A percentile compares a stretch with the other conserved stretches of the same genome.
Conservation (phyloP, 1,140 invertebrate genomes). For the Antheraea mylitta region DNA sequence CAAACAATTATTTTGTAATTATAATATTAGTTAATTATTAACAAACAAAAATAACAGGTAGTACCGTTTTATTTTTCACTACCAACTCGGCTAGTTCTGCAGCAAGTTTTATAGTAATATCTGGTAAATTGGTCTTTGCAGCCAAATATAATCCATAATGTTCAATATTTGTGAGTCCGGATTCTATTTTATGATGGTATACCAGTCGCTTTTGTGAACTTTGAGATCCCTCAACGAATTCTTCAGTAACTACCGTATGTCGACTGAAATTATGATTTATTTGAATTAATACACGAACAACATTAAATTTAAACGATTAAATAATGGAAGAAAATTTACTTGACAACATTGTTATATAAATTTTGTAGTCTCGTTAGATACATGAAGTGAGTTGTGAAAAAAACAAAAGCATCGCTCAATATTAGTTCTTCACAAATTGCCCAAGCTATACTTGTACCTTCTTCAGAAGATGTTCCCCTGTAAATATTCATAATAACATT, state of each 20-base stretch:
- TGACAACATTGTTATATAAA: slow-evolving; percentile 88
- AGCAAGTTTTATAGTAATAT: slow-evolving; percentile 62
- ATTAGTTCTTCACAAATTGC: slow-evolving; percentile 89
- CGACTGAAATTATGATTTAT: slow-evolving; percentile 39
- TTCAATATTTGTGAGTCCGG: slow-evolving; percentile 58
- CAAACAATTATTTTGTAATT: too few relatives aligned
- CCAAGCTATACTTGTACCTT: slow-evolving; percentile 91
- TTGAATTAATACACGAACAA: background rate
- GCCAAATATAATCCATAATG: slow-evolving; percentile 68
- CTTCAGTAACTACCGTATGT: slow-evolving; percentile 54
- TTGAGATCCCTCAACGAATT: slow-evolving; percentile 31
- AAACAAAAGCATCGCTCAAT: slow-evolving; percentile 84
- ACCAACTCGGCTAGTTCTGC: slow-evolving; percentile 65
- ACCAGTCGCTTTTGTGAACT: slow-evolving; percentile 40
- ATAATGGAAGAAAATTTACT: slow-evolving; percentile 79
- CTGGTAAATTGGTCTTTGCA: slow-evolving; percentile 67
- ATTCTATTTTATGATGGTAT: slow-evolving; percentile 68
- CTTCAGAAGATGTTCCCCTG: slow-evolving; percentile 87
- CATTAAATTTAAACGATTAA: background rate
- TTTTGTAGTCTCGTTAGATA: slow-evolving; percentile 86
- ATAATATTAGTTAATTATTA: too few relatives aligned
- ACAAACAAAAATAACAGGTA: background rate
- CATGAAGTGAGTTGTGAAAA: slow-evolving; percentile 91
- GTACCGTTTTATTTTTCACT: slow-evolving; percentile 49
- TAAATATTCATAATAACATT: background rate